Evolutionary conservation across 2,888 invertebrate genomes (phyloP), one percentile per base, ranked within the genome.

Genomic region (Netelia fuscicornis): DNA sequence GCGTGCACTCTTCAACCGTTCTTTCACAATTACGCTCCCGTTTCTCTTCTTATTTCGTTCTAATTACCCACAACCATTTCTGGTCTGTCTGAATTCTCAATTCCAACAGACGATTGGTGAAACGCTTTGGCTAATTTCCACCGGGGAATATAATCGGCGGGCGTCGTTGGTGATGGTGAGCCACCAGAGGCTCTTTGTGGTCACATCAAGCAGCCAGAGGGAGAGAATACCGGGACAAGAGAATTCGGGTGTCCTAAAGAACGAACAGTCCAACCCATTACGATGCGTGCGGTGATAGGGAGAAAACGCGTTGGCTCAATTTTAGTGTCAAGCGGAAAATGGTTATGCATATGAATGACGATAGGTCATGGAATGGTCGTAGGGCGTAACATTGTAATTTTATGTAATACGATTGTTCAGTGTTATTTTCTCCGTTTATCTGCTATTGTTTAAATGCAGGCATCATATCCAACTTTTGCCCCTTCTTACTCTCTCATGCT

Each of bases 51-150:
- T 81, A 75, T 72, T 60, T 42, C 74, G 81, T 20, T 58, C 58
- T 58, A 9, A 5, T 20, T 58, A 6, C 58, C 58, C 3, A 58
- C 20, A 58, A 58, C 56, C 23, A 60, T 23, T 9, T 37, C 8
- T 10, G 11, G n/a, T 13, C 52, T 62, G 54, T 30, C 48, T 52
- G 62, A 52, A 23, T 70, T 78, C 70, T 52, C 70, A 70, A 62
- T 70, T 20, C 68, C 11, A 54, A 30, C 30, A 23, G 20, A n/a
- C 30, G 70, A 78, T 70, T 42, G 60, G 78, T 23, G 70, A 70
- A 78, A 78, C 70, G 78, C 62, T 70, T 70, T 78, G 52, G 52
- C 78, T 78, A 70, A 78, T 78, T 78, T 70, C 78, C 48, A 70
- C 37, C 60, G 20, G 52, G 52, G 77, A 52, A 62, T 70, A 78